Percentiles rank a stretch among this genome's conserved stretches.
Evolutionary conservation across 2,888 invertebrate genomes (phyloP).

Genomic region (Sussaba pulchella): DNA sequence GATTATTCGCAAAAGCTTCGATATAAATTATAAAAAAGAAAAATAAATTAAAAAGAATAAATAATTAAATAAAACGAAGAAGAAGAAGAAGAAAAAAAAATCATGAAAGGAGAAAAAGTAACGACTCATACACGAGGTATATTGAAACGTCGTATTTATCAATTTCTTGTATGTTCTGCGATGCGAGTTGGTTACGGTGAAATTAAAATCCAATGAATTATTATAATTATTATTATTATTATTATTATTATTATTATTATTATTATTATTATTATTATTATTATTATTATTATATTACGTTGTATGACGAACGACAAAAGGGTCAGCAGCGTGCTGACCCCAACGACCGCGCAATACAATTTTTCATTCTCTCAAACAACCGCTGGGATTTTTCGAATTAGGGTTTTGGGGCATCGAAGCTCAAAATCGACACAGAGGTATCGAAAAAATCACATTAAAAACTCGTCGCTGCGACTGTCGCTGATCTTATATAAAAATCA

Average conservation of each 20-base stretch:
- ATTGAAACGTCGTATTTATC: constrained; percentile 25
- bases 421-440: constrained; percentile 4
- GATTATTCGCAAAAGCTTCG: constrained; percentile 33
- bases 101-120: neutral
- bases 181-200: constrained; percentile 24
- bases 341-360: constrained; percentile 23
- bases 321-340: neutral
- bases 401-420: neutral
- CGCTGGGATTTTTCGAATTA: neutral
- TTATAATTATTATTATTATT: constrained; percentile 12
- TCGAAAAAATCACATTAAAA: neutral
- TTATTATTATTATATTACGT: constrained; percentile 13
- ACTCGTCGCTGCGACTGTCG: neutral
- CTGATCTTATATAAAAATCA: constrained; percentile 10
- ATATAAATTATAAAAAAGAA: constrained; percentile 24
- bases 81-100: neutral
- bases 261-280: neutral
- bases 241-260: neutral
- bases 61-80: neutral
- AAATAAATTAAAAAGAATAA: neutral
- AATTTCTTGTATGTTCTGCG: constrained; percentile 25
- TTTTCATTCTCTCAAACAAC: constrained; percentile 4
- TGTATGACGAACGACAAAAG: constrained; percentile 21
- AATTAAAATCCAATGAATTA: constrained; percentile 15
- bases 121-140: constrained; percentile 8